These are phyloP conservation scores for Cephalotes varians DNA, from an alignment of 2,888 invertebrate genomes.

Conservation along the genomic window DNA sequence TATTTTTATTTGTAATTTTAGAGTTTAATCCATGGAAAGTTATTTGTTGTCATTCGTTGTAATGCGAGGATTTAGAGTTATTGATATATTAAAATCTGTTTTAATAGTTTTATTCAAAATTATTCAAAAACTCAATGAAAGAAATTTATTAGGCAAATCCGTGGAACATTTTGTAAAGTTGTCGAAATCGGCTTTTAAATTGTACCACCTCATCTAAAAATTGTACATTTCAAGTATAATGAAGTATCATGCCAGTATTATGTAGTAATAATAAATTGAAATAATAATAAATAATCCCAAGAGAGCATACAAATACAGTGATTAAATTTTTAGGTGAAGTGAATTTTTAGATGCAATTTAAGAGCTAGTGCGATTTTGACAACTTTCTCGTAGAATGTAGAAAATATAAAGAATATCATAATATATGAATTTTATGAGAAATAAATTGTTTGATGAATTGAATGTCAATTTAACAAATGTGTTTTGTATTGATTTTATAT, in stretches of 20 bases:
- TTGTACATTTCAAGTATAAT: too few species aligned
- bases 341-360: too few species aligned
- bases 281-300: too few species aligned
- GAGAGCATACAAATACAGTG: too few species aligned
- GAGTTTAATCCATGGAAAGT: neutral
- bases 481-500: neutral
- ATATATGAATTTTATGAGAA: neutral
- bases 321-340: too few species aligned
- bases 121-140: neutral
- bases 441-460: neutral
- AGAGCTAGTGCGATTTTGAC: too few species aligned
- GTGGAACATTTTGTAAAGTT: neutral
- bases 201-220: too few species aligned
- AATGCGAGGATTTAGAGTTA: neutral
- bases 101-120: neutral
- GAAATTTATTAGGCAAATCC: neutral
- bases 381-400: too few species aligned
- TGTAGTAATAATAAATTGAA: too few species aligned
- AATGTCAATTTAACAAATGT: neutral
- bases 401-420: neutral
- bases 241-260: too few species aligned
- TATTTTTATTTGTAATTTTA: constrained; percentile 3
- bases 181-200: too few species aligned
- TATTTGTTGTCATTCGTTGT: neutral
- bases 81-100: neutral